A percentile compares a stretch with the other conserved stretches of the same genome.
Conservation (phyloP, 2,888 invertebrate species). For the Agonum fuliginosum region DNA sequence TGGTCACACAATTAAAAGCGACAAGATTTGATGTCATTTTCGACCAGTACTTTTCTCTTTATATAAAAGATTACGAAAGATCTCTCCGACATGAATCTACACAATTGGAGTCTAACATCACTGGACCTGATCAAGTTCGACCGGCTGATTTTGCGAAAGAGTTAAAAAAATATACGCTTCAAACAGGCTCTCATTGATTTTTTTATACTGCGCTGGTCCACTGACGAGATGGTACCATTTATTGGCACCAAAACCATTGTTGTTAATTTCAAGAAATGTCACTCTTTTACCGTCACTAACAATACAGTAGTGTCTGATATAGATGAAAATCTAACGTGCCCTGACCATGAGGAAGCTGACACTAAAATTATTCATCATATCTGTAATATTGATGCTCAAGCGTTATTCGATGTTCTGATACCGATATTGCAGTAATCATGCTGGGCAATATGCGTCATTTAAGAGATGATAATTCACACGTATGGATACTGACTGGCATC, state of each 20-base stretch:
- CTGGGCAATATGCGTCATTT: conserved; percentile 60
- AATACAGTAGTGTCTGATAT: conserved; percentile 33
- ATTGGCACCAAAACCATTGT: conserved; percentile 60
- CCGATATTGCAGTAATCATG: conserved; percentile 65
- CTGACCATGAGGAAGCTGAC: conserved; percentile 50
- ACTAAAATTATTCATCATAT: conserved; percentile 36
- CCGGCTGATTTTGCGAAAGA: conserved; percentile 62
- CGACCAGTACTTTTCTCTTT: conserved; percentile 62
- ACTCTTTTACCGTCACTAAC: conserved; percentile 44
- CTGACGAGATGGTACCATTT: conserved; percentile 61
- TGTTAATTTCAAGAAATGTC: conserved; percentile 57
- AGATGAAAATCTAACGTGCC: conserved; percentile 52
- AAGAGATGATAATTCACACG: conserved; percentile 60
- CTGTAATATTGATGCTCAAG: not conserved
- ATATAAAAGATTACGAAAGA: conserved; percentile 64
- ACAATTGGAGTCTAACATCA: conserved; percentile 58
- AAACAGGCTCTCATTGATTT: conserved; percentile 61
- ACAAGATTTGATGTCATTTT: conserved; percentile 61
- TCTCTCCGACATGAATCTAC: conserved; percentile 62
- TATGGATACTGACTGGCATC: conserved; percentile 63
- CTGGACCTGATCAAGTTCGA: conserved; percentile 60
- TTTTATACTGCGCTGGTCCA: conserved; percentile 61
- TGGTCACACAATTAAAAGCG: conserved; percentile 48
- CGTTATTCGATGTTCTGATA: conserved; percentile 59
- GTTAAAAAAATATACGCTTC: conserved; percentile 61